A percentile compares a stretch with the other conserved stretches of the same genome.
Evolutionary conservation across 2,888 invertebrate genomes (phyloP).

Genomic region (Tetanocera ferruginea): DNA sequence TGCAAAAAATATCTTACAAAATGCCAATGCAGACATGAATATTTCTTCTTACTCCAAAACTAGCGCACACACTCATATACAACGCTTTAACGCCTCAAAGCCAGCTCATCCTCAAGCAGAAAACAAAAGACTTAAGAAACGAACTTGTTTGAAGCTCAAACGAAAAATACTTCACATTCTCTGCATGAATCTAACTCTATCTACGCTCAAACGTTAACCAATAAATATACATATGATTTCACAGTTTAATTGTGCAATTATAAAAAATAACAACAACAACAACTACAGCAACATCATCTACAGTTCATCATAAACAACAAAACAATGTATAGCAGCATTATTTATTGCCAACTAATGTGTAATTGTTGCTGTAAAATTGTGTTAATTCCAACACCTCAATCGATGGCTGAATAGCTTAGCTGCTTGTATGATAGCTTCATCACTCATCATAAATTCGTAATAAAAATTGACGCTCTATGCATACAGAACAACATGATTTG

Average conservation of each 20-base stretch:
- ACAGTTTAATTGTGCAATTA: slow-evolving; percentile 38
- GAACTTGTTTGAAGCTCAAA: background rate
- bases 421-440: slow-evolving; percentile 26
- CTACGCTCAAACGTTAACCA: background rate
- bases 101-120: background rate
- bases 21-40: background rate
- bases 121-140: slow-evolving; percentile 17
- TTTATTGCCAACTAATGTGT: slow-evolving; percentile 36
- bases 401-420: background rate
- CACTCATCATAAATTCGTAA: slow-evolving; percentile 58
- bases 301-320: background rate
- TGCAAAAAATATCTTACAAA: background rate
- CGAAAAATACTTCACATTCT: background rate
- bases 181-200: background rate
- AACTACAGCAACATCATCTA: background rate
- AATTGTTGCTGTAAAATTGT: slow-evolving; percentile 41
- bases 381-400: slow-evolving; percentile 45
- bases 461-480: slow-evolving; percentile 46
- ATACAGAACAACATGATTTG: slow-evolving; percentile 33
- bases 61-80: background rate
- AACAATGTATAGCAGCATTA: slow-evolving; percentile 6
- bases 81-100: background rate
- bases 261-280: background rate
- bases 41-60: background rate
- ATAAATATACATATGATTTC: slow-evolving; percentile 36